Percentiles rank a stretch among this genome's conserved stretches.
Conservation (phyloP, 2,888 invertebrate species). For the Folsomia candida region DNA sequence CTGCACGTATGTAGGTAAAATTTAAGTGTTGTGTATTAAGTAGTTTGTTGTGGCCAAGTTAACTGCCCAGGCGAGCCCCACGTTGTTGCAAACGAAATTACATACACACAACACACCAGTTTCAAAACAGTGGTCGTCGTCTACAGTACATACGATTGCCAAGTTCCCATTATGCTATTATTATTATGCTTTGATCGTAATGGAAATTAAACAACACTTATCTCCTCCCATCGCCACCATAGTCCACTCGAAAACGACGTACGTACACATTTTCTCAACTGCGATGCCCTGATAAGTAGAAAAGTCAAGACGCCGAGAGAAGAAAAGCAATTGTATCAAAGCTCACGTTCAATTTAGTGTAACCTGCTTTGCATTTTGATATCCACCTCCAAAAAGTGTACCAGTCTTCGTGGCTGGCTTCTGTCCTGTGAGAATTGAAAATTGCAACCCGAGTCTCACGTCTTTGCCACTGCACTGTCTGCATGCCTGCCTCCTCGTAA, state of each 20-base stretch:
- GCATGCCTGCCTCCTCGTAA: neutral
- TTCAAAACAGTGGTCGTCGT: too few relatives aligned
- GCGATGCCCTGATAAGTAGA: neutral
- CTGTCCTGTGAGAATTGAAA: constrained; percentile 11
- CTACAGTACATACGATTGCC: constrained; percentile 7
- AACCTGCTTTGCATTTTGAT: constrained; percentile 10
- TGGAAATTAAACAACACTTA: constrained; percentile 14
- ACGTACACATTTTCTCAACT: neutral
- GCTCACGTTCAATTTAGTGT: neutral
- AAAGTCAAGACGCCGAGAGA: neutral
- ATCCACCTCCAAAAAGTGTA: neutral
- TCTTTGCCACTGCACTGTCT: constrained; percentile 4
- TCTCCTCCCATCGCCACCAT: neutral
- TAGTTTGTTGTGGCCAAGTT: neutral
- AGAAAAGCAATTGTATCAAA: neutral
- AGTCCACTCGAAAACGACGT: neutral
- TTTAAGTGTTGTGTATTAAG: too few relatives aligned
- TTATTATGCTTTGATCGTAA: constrained; percentile 7
- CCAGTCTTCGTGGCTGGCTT: too few relatives aligned
- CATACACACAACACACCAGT: neutral
- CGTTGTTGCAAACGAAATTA: neutral
- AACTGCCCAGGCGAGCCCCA: neutral
- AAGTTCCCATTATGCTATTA: constrained; percentile 1
- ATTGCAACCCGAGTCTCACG: constrained; percentile 33
- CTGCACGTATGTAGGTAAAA: too few relatives aligned